These are phyloP conservation scores for Prunella himalayana DNA, from an alignment of 2,113 vertebrate species.

Conservation along the genomic window DNA sequence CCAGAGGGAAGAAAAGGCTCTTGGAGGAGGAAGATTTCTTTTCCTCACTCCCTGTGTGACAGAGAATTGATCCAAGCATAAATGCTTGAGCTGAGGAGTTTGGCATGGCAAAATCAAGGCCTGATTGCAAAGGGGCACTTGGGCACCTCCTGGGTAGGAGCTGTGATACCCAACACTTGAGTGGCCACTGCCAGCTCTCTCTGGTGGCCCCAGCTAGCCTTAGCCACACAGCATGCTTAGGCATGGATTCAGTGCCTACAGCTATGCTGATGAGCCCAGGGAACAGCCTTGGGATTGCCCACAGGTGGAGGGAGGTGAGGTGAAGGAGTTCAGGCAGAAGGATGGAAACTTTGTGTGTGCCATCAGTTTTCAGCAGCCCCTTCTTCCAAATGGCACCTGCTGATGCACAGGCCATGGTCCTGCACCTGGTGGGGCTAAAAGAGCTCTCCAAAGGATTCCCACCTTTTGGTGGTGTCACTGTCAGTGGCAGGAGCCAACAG, in stretches of 20 bases:
- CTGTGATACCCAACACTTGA: rapidly evolving
- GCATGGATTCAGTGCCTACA: neutral
- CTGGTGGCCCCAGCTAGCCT: neutral
- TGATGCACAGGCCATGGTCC: neutral
- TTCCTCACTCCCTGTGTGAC: neutral
- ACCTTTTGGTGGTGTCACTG: neutral
- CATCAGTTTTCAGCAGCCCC: neutral
- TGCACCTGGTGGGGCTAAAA: neutral
- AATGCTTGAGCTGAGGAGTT: neutral
- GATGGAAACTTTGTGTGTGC: neutral
- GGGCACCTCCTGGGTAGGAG: neutral
- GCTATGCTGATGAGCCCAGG: neutral
- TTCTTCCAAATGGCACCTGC: rapidly evolving
- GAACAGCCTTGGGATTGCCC: neutral
- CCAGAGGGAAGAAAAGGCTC: neutral
- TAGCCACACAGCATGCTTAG: neutral
- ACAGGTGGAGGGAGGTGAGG: neutral
- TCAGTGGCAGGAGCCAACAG: neutral
- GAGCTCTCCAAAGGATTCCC: neutral
- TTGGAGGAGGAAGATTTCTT: neutral
- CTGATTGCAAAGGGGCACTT: neutral
- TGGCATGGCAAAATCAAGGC: neutral
- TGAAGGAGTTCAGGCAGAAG: neutral
- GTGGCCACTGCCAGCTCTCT: neutral
- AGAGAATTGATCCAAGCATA: slow-evolving; percentile 10